A percentile compares a stretch with the other conserved stretches of the same genome.
These are phyloP conservation scores for Masnerella sp. DNA, from an alignment of 2,888 invertebrate genomes.

Conservation along the genomic window DNA sequence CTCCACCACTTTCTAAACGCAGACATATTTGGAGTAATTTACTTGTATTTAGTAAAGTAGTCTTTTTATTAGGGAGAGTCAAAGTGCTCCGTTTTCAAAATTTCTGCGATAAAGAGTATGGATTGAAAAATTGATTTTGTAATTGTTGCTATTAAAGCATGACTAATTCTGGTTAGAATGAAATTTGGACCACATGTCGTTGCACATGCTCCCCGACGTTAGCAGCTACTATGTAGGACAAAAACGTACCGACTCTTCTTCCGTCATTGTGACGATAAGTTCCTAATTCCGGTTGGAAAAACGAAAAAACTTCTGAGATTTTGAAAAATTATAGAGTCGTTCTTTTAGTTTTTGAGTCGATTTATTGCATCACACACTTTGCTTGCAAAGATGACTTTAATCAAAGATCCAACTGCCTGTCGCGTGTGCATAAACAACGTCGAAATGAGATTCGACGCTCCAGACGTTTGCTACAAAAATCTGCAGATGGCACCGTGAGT, in stretches of 20 bases:
- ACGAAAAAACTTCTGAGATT: background rate
- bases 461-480: too few relatives aligned
- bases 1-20: too few relatives aligned
- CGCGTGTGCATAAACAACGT: constrained; percentile 5
- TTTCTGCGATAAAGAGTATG: too few relatives aligned
- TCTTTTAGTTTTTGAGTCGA: constrained; percentile 1
- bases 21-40: too few relatives aligned
- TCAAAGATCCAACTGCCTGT: constrained; percentile 7
- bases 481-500: too few relatives aligned
- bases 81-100: too few relatives aligned
- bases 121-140: too few relatives aligned
- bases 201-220: constrained; percentile 21
- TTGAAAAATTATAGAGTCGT: background rate
- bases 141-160: background rate
- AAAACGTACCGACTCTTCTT: constrained; percentile 34
- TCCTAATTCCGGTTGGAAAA: constrained; percentile 7
- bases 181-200: constrained; percentile 38
- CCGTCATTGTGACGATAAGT: constrained; percentile 23
- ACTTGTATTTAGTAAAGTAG: too few relatives aligned
- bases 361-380: constrained; percentile 11
- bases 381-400: constrained; percentile 3
- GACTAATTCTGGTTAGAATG: constrained; percentile 6
- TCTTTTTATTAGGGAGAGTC: too few relatives aligned
- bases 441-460: constrained; percentile 1
- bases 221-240: background rate